Evolutionary conservation across 2,888 invertebrate species (phyloP), one percentile per base, ranked within the genome.

Genomic region (Melipona beecheii): DNA sequence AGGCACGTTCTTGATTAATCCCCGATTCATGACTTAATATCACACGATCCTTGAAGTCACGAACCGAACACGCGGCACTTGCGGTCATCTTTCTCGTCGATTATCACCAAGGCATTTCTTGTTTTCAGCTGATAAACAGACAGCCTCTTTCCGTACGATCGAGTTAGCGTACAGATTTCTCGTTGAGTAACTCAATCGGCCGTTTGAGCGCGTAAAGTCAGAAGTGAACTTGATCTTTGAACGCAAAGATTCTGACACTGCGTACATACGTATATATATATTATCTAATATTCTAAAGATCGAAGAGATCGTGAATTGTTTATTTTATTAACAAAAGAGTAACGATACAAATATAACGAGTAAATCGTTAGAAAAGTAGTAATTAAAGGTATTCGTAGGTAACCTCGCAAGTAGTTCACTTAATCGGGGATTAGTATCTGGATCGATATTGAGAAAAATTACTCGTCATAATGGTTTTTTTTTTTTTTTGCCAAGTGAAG

Each of bases 1-100:
- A 21, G 36, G 11, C 64, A 62, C 54, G 69, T 71, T 58, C 56
- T 21, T 31, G 11, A 43, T 24, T 60, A 66, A 50, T 72, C 64
- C 21, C 19, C 65, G 19, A 79, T 76, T 83, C 62, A 75, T 58
- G 69, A 43, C 24, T 31, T 19, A 56, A 76, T 76, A 83, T 85
- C 84, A 43, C 70, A 70, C 64, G 76, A 71, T 73, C 49, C 58
- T 65, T 65, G 56, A 83, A 75, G 52, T 78, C 83, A 84, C 74
- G 84, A 83, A 68, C 66, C 75, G 58, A 72, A 15, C 84, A 84
- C 78, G 84, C 82, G 54, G 43, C 2, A 27, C 13, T 43, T 54
- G 70, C 43, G 75, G 71, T 75, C 83, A 31, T 50, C 17, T 60
- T 27, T 11, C 3, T 24, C 60, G 27, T 60, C 19, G 17, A 60